phyloP scores from a whole-genome alignment of 2,797 vertebrate species.

The Bovichtus variegatus region DNA sequence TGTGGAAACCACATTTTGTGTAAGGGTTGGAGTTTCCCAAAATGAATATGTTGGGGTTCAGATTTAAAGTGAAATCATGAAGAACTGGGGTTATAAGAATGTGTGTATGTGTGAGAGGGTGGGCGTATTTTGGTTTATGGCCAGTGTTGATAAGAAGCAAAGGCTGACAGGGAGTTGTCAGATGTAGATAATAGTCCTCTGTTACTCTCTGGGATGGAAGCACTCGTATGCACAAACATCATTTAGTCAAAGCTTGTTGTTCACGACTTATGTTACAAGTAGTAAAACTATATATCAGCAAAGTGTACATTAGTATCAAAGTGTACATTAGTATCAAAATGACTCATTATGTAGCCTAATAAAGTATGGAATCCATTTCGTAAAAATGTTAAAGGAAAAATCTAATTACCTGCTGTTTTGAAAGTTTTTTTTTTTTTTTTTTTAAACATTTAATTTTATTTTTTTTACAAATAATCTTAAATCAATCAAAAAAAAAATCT shows the following conservation, averaged over 20 bases:
- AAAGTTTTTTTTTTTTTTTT: too few species aligned
- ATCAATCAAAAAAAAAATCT: too few species aligned
- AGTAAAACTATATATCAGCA: not conserved
- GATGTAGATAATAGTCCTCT: conserved; percentile 13
- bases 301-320: too few species aligned
- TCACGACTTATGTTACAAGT: too few species aligned
- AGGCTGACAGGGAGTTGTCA: conserved; percentile 40
- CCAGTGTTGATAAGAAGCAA: conserved; percentile 34
- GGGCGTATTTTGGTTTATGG: not conserved
- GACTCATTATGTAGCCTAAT: too few species aligned
- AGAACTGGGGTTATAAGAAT: not conserved
- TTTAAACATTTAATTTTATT: too few species aligned
- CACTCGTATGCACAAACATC: not conserved
- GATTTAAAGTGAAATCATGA: not conserved
- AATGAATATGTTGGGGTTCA: not conserved
- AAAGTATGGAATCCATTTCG: too few species aligned
- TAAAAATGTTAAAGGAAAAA: too few species aligned
- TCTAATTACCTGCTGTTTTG: too few species aligned
- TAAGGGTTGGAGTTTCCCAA: not conserved
- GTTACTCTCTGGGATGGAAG: not conserved
- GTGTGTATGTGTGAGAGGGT: not conserved
- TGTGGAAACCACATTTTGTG: not conserved
- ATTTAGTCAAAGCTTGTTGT: not conserved
- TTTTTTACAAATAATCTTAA: too few species aligned
- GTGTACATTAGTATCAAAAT: too few species aligned